phyloP scores from a whole-genome alignment of 2,888 invertebrate genomes.

The Luperina testacea region DNA sequence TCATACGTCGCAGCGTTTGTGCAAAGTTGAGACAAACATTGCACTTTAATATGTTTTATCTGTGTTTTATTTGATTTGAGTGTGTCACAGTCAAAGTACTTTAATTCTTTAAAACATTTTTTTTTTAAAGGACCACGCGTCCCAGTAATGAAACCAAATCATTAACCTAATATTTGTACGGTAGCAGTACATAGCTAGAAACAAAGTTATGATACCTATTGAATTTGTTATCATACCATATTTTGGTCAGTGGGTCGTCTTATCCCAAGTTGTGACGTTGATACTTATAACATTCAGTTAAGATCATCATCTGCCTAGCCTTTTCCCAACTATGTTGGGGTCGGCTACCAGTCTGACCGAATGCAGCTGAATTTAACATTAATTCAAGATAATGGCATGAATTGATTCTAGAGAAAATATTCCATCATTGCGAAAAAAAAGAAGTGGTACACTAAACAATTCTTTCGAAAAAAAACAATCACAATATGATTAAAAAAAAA shows the following conservation, averaged over 20 bases:
- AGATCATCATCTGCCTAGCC: no score
- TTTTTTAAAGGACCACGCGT: background rate
- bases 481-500: background rate
- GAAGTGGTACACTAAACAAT: no score
- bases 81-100: background rate
- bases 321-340: no score
- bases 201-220: background rate
- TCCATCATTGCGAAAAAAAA: background rate
- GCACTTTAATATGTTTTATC: background rate
- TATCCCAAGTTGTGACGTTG: background rate
- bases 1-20: constrained; percentile 69
- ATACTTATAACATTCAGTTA: background rate
- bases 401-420: background rate
- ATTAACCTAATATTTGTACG: background rate
- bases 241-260: background rate
- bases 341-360: no score
- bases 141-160: background rate
- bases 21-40: background rate
- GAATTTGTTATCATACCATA: background rate
- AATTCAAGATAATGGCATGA: background rate
- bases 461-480: no score
- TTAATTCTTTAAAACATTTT: background rate
- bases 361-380: background rate
- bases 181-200: background rate
- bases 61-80: background rate